These are phyloP conservation scores for Callipepla squamata DNA, from an alignment of 2,113 vertebrate genomes.

Conservation along the genomic window DNA sequence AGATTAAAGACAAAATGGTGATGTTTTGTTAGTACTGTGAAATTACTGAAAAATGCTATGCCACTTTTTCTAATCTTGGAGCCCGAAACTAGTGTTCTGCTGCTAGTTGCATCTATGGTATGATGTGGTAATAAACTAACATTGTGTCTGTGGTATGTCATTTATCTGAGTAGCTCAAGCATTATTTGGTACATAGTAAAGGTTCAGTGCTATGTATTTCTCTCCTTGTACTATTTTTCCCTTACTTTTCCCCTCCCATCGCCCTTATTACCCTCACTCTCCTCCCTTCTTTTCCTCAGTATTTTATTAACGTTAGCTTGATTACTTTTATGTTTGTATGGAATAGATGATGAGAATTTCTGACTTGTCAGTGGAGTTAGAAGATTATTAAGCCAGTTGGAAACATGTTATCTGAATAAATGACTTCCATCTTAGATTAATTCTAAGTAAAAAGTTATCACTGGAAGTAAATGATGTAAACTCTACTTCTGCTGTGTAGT, in stretches of 20 bases:
- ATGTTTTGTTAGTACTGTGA: not conserved
- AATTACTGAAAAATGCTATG: not conserved
- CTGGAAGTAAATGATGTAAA: not conserved
- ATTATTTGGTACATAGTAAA: not conserved
- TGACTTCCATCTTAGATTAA: not conserved
- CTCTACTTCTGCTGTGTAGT: not conserved
- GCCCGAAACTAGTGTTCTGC: not conserved
- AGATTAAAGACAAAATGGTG: not conserved
- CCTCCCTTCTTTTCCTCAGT: rapidly evolving
- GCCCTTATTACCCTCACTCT: not conserved
- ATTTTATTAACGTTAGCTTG: not conserved
- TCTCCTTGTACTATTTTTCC: not conserved
- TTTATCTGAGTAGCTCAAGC: not conserved
- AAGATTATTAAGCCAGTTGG: not conserved
- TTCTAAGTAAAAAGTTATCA: not conserved
- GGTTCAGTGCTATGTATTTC: not conserved
- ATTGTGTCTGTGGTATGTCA: not conserved
- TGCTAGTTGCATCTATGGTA: not conserved
- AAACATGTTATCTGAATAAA: not conserved
- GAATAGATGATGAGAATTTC: not conserved
- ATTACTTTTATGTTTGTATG: not conserved
- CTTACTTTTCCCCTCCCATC: rapidly evolving
- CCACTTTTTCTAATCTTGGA: rapidly evolving
- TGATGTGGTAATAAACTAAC: not conserved
- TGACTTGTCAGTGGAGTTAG: not conserved